Conservation (phyloP, 2,113 vertebrate species). For the Bothrops jararaca region DNA sequence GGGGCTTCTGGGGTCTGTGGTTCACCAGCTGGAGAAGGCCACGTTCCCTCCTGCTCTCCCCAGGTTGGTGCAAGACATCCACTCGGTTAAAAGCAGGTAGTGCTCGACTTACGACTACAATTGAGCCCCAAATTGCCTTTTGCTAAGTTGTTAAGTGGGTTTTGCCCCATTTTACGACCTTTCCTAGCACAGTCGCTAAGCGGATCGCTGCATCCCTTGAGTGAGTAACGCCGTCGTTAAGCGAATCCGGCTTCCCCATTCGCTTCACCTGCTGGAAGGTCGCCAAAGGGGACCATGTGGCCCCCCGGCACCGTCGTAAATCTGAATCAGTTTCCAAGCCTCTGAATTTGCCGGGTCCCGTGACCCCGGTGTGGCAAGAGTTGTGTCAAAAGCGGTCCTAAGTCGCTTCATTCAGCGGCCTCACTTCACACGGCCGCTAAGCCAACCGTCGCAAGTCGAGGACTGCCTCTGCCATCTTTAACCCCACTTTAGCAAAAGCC, state of each 20-base stretch:
- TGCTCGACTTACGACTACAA: not conserved
- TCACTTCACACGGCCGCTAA: not conserved
- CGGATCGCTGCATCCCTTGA: fast-evolving
- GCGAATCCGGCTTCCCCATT: not conserved
- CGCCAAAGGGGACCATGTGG: not conserved
- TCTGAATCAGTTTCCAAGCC: not conserved
- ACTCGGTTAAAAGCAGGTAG: too few species aligned
- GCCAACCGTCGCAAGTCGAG: not conserved
- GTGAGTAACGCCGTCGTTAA: not conserved
- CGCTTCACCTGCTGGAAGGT: not conserved
- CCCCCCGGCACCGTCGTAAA: not conserved
- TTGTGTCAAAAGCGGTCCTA: not conserved
- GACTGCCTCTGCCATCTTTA: not conserved
- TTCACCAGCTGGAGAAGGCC: not conserved
- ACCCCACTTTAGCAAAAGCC: not conserved
- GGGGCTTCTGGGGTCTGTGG: not conserved
- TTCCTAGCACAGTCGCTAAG: not conserved
- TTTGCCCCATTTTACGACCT: not conserved
- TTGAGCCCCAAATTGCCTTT: not conserved
- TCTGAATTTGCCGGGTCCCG: fast-evolving
- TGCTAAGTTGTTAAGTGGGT: not conserved
- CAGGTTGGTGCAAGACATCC: not conserved
- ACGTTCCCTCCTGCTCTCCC: not conserved
- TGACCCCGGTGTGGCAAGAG: fast-evolving
- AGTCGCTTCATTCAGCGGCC: not conserved